phyloP scores from a whole-genome alignment of 2,888 invertebrate genomes.

The Cybosia mesomella region DNA sequence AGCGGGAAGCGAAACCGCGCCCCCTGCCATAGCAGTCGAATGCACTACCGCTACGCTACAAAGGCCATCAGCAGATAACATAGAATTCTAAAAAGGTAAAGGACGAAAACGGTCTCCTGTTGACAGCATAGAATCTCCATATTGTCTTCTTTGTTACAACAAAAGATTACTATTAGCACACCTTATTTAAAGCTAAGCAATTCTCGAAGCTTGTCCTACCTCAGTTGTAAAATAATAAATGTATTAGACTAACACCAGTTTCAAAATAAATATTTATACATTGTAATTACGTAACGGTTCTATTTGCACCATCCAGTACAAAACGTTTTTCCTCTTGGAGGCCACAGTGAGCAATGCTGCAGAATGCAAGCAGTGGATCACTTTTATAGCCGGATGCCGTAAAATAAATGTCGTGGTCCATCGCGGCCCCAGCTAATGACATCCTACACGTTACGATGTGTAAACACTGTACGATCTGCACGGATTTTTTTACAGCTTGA shows the following conservation, averaged over 20 bases:
- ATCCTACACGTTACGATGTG: constrained; percentile 67
- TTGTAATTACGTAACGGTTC: background rate
- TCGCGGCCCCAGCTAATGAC: constrained; percentile 82
- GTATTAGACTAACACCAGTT: background rate
- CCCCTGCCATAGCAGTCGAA: too few species aligned
- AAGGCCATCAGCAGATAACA: too few species aligned
- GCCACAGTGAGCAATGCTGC: constrained; percentile 73
- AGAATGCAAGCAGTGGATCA: constrained; percentile 86
- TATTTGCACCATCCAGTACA: constrained; percentile 55
- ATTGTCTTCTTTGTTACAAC: too few species aligned
- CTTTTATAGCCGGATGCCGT: constrained; percentile 87
- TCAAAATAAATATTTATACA: background rate
- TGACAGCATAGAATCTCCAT: too few species aligned
- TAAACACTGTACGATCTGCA: constrained; percentile 60
- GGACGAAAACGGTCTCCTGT: too few species aligned
- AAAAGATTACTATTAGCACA: too few species aligned
- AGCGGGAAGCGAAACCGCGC: too few species aligned
- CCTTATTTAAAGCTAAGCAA: too few species aligned
- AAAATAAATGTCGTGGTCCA: constrained; percentile 87
- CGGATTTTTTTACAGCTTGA: constrained; percentile 32
- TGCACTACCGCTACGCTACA: too few species aligned
- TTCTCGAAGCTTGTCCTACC: background rate
- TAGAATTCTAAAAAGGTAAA: too few species aligned
- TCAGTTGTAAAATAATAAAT: background rate
- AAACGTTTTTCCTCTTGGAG: constrained; percentile 16